phyloP scores from a whole-genome alignment of 2,888 invertebrate species.

The Cheilosia variabilis region DNA sequence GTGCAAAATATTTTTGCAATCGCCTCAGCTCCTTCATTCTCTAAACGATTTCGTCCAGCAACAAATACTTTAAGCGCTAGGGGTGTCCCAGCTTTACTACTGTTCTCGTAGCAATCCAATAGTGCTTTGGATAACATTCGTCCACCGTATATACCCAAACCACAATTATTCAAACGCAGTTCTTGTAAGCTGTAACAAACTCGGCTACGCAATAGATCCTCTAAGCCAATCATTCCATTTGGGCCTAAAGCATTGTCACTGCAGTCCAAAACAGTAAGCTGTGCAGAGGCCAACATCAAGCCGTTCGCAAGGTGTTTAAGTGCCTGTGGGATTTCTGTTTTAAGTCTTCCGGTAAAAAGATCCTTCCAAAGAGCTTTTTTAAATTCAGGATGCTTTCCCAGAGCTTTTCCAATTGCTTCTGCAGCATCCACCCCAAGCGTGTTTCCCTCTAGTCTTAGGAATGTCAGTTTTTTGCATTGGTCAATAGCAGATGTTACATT shows the following conservation, averaged over 20 bases:
- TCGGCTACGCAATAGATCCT: conserved; percentile 91
- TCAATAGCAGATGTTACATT: conserved; percentile 91
- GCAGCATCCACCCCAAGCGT: conserved; percentile 96
- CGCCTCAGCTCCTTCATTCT: conserved; percentile 95
- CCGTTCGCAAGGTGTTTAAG: conserved; percentile 91
- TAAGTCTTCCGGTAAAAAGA: conserved; percentile 97
- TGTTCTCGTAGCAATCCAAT: conserved; percentile 88
- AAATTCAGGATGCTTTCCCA: conserved; percentile 91
- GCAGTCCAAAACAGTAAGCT: conserved; percentile 93
- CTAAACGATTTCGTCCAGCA: conserved; percentile 96
- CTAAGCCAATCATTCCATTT: conserved; percentile 95
- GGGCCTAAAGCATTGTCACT: conserved; percentile 99
- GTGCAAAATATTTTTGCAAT: conserved; percentile 92
- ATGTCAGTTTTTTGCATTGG: conserved; percentile 88
- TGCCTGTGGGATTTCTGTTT: conserved; percentile 97
- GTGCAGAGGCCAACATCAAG: conserved; percentile 91
- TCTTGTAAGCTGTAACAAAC: conserved; percentile 92
- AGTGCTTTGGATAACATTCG: conserved; percentile 91
- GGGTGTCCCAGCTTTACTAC: conserved; percentile 87
- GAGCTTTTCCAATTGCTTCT: conserved; percentile 90
- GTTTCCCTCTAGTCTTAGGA: conserved; percentile 94
- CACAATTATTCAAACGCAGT: conserved; percentile 96
- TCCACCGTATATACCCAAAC: conserved; percentile 95
- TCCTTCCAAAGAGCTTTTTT: conserved; percentile 96
- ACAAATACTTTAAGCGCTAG: conserved; percentile 92